These are phyloP conservation scores for Phengaris alcon DNA, from an alignment of 2,888 invertebrate genomes.

Conservation along the genomic window DNA sequence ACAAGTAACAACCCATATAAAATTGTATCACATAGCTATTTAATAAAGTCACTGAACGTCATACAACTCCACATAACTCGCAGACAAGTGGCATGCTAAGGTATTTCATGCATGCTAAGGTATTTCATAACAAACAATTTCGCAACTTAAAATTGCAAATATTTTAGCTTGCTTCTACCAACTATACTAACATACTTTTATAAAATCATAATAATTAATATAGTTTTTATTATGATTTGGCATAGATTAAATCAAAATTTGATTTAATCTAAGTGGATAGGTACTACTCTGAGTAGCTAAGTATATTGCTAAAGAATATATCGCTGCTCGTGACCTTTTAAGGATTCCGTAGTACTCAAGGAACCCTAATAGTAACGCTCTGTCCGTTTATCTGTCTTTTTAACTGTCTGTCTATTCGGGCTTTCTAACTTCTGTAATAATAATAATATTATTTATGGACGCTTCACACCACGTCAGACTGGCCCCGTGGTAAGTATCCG, in stretches of 20 bases:
- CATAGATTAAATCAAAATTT: not conserved
- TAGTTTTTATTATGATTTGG: not conserved
- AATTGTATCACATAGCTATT: not conserved
- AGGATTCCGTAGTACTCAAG: too few relatives aligned
- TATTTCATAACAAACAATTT: slow-evolving; percentile 4
- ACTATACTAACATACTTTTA: not conserved
- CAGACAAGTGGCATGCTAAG: not conserved
- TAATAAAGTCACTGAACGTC: slow-evolving; percentile 7
- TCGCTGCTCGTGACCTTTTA: too few relatives aligned
- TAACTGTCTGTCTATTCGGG: too few relatives aligned
- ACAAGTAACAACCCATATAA: too few relatives aligned
- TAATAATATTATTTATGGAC: too few relatives aligned
- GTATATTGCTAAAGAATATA: too few relatives aligned
- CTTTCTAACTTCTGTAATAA: too few relatives aligned
- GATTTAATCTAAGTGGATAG: too few relatives aligned
- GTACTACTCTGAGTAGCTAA: not conserved
- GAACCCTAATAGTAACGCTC: too few relatives aligned
- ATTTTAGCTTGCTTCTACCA: slow-evolving; percentile 3
- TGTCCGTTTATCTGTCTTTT: too few relatives aligned
- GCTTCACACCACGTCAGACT: too few relatives aligned
- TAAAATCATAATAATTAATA: not conserved
- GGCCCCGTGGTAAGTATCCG: too few relatives aligned
- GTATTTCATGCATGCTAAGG: not conserved
- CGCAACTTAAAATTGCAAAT: slow-evolving; percentile 9
- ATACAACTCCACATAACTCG: slow-evolving; percentile 7